Base-by-base conservation (phyloP, 2,888 invertebrate genomes). In the Watsonalla binaria region DNA sequence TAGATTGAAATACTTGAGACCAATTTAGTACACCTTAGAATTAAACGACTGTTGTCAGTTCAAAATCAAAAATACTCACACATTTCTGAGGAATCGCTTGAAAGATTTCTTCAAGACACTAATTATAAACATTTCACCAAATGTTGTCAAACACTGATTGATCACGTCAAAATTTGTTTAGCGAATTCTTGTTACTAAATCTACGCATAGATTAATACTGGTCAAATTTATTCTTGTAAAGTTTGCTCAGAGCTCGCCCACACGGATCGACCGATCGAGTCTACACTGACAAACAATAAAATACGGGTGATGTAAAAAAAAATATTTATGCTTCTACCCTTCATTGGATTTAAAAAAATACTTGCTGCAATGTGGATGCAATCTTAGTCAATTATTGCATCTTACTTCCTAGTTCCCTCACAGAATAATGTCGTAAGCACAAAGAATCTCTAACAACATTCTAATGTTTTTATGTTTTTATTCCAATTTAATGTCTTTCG, bases 51-150 rank as follows among this genome's bases (percentile, higher is more conserved):
- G 13, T 46, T 54, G 51, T 51, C 47, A 51, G 45, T 52, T 6
- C 52, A 46, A 52, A 45, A 37, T 37, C 56, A 24, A 46, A 46
- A 46, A 49, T 66, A 83, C 87, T 87, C 59, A 87, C 87, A 85
- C 73, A 66, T 72, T 79, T 45, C 55, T 76, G 35, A 86, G 58
- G 8, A 86, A 54, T 60, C 78, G 78, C 65, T 82, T 78, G 53
- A 86, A 72, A 7, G 78, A 75, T 53, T 65, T 56, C 67, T 81
- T 78, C 39, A 88, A 66, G 45, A 69, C 59, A 48, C 58, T 62
- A 47, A 81, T 55, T 54, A 81, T 54, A 35, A 69, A 62, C 57
- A 74, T 66, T 63, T 47, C 57, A 54, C 51, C 48, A 54, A 56
- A 54, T 52, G 14, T 45, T 50, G 42, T 52, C 42, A 42, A 11